Conservation (phyloP, 2,888 invertebrate genomes). For the Tenthredo distinguenda region DNA sequence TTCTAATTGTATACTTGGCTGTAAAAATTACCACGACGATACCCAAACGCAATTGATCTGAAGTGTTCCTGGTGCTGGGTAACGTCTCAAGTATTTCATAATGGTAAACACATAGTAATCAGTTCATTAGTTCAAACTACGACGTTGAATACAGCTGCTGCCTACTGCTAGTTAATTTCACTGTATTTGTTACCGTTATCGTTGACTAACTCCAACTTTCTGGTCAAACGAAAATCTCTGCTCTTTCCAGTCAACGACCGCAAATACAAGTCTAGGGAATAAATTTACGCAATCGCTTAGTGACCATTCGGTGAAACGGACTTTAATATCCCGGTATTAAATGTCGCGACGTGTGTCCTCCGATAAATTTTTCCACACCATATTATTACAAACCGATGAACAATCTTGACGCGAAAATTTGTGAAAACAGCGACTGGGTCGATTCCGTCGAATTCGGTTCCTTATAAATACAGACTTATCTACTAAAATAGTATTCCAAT, state of each 20-base stretch:
- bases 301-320: conserved; percentile 28
- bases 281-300: conserved; percentile 10
- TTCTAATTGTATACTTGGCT: neutral
- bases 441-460: neutral
- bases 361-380: neutral
- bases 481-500: neutral
- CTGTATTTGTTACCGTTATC: conserved; percentile 20
- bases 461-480: neutral
- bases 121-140: neutral
- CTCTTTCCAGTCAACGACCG: conserved; percentile 44
- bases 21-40: neutral
- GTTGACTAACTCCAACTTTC: conserved; percentile 26
- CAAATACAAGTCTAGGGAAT: conserved; percentile 28
- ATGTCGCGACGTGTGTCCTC: neutral
- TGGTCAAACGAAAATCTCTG: conserved; percentile 24
- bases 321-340: neutral
- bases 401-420: neutral
- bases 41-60: neutral
- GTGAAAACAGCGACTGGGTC: neutral
- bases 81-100: neutral
- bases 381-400: neutral
- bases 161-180: neutral
- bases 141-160: neutral
- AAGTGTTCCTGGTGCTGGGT: no score
- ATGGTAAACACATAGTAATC: neutral